Percentiles rank a stretch among this genome's conserved stretches.
phyloP scores from a whole-genome alignment of 2,888 invertebrate species.

The Myathropa florea region DNA sequence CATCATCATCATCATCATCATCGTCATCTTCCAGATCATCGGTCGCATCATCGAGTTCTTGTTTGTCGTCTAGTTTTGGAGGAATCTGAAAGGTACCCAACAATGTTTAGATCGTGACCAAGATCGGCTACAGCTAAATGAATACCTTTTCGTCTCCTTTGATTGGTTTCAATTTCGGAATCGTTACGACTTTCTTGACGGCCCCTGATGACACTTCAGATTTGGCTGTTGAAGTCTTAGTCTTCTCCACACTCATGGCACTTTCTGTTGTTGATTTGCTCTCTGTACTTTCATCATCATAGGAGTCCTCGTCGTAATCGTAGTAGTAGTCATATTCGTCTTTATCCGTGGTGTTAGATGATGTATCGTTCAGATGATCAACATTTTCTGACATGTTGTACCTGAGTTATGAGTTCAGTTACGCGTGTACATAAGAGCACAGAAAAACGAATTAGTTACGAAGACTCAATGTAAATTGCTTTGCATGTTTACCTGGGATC shows the following conservation, averaged over 20 bases:
- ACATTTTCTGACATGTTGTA: constrained; percentile 76
- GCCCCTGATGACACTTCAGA: constrained; percentile 68
- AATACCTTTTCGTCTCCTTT: constrained; percentile 74
- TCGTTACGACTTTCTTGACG: constrained; percentile 71
- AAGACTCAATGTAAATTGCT: constrained; percentile 41
- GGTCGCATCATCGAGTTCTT: constrained; percentile 61
- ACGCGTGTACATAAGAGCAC: too few species aligned
- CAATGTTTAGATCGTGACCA: neutral
- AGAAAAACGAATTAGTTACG: neutral
- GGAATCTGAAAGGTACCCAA: constrained; percentile 28
- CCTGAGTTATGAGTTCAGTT: constrained; percentile 71
- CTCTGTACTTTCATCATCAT: constrained; percentile 72
- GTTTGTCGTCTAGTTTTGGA: constrained; percentile 35
- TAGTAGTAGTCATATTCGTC: constrained; percentile 76
- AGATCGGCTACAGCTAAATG: neutral
- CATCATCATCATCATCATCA: too few species aligned
- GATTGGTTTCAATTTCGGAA: constrained; percentile 73
- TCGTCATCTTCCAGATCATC: constrained; percentile 73
- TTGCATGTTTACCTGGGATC: constrained; percentile 76
- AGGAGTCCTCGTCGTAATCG: constrained; percentile 74
- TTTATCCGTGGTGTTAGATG: constrained; percentile 72
- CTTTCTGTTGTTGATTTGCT: constrained; percentile 70
- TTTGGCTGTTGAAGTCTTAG: constrained; percentile 56
- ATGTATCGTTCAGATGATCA: constrained; percentile 70
- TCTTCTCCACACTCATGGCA: constrained; percentile 71